Evolutionary conservation across 2,888 invertebrate genomes (phyloP), one percentile per base, ranked within the genome.

Genomic region (Camponotus fellah): DNA sequence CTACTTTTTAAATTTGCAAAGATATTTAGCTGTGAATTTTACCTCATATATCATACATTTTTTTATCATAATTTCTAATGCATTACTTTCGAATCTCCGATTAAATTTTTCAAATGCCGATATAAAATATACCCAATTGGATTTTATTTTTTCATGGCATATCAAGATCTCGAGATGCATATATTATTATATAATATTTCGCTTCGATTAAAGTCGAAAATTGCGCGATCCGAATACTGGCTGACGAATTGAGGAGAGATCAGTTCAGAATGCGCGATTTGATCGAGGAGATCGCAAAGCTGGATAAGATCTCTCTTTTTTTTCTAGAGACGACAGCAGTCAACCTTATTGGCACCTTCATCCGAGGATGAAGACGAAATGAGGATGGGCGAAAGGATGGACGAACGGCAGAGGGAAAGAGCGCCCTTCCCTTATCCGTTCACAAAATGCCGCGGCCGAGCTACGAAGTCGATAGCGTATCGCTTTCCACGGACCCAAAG

Each of bases 401-500:
- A 87, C 82, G 49, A 53, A 53, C 72, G 85, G 71, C 83, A 76
- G 79, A 86, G 83, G 88, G 56, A 89, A 90, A 89, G 88, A 88
- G 88, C 85, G 88, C 65, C 68, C 76, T 88, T 87, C 83, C 49
- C 85, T 81, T 90, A 88, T 89, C 92, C 91, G 91, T 92, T 93
- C 91, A 91, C 91, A 91, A 93, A 93, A 92, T 91, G 91, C 91
- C 91, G 90, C 85, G 87, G 86, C 85, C 87, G 85, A 91, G 89
- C 91, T 92, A 91, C 92, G 89, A 83, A 94, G 92, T 94, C 93
- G 94, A 94, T 94, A 94, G 92, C 94, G 94, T 94, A 95, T 94
- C 94, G 94, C 92, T 94, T 94, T 94, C 92, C 92, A 92, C 93
- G 93, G 94, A 94, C 93, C 93, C 92, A 95, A 93, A 95, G 95